Evolutionary conservation across 2,113 vertebrate genomes (phyloP).

Genomic region (Pelobates fuscus): DNA sequence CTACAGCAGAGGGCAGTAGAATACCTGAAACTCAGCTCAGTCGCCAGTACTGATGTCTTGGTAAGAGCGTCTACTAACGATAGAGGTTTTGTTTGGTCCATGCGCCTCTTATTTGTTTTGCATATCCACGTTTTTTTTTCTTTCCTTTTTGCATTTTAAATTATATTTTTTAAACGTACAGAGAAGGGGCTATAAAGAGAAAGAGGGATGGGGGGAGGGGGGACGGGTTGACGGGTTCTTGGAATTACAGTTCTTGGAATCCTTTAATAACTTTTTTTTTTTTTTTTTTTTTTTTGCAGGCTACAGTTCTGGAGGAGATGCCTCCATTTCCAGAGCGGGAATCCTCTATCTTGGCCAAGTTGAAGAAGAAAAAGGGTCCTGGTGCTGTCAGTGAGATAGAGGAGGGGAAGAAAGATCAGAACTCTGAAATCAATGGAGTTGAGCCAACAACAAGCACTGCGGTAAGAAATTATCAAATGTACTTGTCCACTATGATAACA

Average conservation of each 20-base stretch:
- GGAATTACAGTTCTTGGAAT: too few species aligned
- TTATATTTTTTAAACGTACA: neutral
- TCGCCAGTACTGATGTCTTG: slow-evolving; percentile 90
- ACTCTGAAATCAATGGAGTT: slow-evolving; percentile 79
- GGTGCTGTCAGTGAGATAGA: slow-evolving; percentile 82
- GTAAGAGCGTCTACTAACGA: slow-evolving; percentile 61
- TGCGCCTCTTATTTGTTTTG: neutral
- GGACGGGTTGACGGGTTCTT: too few species aligned
- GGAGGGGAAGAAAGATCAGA: slow-evolving; percentile 79
- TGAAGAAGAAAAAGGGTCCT: slow-evolving; percentile 91
- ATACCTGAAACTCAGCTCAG: slow-evolving; percentile 90
- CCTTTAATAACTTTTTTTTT: neutral
- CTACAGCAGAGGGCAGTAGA: slow-evolving; percentile 90
- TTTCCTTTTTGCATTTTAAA: too few species aligned
- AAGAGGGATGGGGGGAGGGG: too few species aligned
- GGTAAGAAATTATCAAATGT: slow-evolving; percentile 63
- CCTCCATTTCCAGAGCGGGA: slow-evolving; percentile 90
- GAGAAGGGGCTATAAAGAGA: neutral
- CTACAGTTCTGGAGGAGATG: slow-evolving; percentile 92
- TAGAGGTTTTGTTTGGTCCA: too few species aligned
- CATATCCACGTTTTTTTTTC: too few species aligned
- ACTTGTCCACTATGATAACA: too few species aligned
- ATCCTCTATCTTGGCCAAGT: slow-evolving; percentile 88
- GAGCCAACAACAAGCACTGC: slow-evolving; percentile 81
- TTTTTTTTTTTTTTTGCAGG: slow-evolving; percentile 64